phyloP scores from a whole-genome alignment of 2,888 invertebrate genomes.

The Synergus laeviventris region DNA sequence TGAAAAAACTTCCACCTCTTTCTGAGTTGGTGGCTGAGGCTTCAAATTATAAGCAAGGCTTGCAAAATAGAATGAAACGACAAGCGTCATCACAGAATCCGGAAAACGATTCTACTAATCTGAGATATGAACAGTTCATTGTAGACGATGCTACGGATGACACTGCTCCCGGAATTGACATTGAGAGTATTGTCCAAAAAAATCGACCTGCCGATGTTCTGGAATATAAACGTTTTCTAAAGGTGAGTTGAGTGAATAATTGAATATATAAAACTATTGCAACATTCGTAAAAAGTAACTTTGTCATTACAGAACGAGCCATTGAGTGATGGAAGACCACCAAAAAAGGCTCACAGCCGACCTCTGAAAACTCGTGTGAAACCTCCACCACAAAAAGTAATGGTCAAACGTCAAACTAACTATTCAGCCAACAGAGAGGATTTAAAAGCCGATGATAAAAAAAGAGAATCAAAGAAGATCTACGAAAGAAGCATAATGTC shows the following conservation, averaged over 20 bases:
- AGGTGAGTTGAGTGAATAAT: slow-evolving; percentile 47
- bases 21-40: slow-evolving; percentile 2
- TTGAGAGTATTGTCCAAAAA: slow-evolving; percentile 63
- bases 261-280: neutral
- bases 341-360: slow-evolving; percentile 63
- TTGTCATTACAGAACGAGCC: slow-evolving; percentile 64
- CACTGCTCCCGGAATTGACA: slow-evolving; percentile 55
- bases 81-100: slow-evolving; percentile 24
- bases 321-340: slow-evolving; percentile 59
- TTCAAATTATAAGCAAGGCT: neutral
- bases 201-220: slow-evolving; percentile 69
- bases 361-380: slow-evolving; percentile 60
- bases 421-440: neutral
- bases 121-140: slow-evolving; percentile 57
- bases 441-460: slow-evolving; percentile 33
- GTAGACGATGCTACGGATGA: slow-evolving; percentile 44
- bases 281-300: neutral
- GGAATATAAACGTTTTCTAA: slow-evolving; percentile 68
- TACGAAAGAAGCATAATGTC: slow-evolving; percentile 28
- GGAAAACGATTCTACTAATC: slow-evolving; percentile 45
- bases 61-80: slow-evolving; percentile 44
- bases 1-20: neutral
- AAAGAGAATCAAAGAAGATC: slow-evolving; percentile 35
- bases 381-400: slow-evolving; percentile 60
- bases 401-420: slow-evolving; percentile 62